phyloP scores from a whole-genome alignment of 2,888 invertebrate species.

The Leptothorax acervorum region DNA sequence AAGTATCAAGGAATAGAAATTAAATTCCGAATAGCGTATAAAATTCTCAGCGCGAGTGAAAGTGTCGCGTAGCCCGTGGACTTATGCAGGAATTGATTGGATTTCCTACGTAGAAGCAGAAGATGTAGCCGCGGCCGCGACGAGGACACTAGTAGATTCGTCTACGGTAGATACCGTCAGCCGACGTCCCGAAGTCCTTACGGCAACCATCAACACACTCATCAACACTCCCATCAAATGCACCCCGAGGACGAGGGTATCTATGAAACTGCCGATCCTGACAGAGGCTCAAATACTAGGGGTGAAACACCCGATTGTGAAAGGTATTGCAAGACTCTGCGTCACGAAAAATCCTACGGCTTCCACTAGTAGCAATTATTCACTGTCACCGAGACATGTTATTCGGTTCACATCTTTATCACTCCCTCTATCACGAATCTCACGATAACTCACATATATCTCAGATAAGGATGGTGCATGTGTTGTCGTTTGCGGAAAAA shows the following conservation, averaged over 20 bases:
- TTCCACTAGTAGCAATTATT: slow-evolving; percentile 61
- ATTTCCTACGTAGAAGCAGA: slow-evolving; percentile 86
- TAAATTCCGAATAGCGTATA: slow-evolving; percentile 7
- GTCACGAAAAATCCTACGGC: slow-evolving; percentile 67
- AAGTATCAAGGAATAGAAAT: neutral
- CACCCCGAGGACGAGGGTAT: slow-evolving; percentile 92
- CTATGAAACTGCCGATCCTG: slow-evolving; percentile 94
- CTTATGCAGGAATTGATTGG: slow-evolving; percentile 67
- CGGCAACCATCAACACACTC: slow-evolving; percentile 86
- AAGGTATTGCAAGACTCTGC: slow-evolving; percentile 88
- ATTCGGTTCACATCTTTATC: slow-evolving; percentile 27
- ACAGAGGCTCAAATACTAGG: slow-evolving; percentile 89
- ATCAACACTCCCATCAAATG: slow-evolving; percentile 87
- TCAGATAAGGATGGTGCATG: slow-evolving; percentile 55
- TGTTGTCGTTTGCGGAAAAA: slow-evolving; percentile 27
- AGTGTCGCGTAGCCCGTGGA: slow-evolving; percentile 22
- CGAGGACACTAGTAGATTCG: slow-evolving; percentile 90
- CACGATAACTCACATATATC: slow-evolving; percentile 37
- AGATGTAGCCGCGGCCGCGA: slow-evolving; percentile 88
- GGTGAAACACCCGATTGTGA: slow-evolving; percentile 95
- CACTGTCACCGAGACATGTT: slow-evolving; percentile 33
- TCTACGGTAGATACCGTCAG: slow-evolving; percentile 88
- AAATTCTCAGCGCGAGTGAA: neutral
- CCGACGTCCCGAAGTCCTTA: slow-evolving; percentile 88
- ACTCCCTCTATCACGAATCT: slow-evolving; percentile 42